Percentiles rank a stretch among this genome's conserved stretches.
These are phyloP conservation scores for Sus scrofa DNA, from an alignment of 2,113 vertebrate genomes.

Conservation along the genomic window T2T-Sscrofa CM000813.6:68190501-68191000, in stretches of 20 bases:
- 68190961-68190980: not conserved
- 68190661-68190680: not conserved
- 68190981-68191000: rapidly evolving
- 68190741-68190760: not conserved
- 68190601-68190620: not conserved
- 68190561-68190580: too few relatives aligned
- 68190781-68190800: not conserved
- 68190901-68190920: not conserved
- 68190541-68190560: not conserved
- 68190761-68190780: not conserved
- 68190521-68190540: not conserved
- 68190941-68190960: not conserved
- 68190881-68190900: not conserved
- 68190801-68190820: not conserved
- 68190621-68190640: not conserved
- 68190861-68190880: not conserved
- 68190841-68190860: rapidly evolving
- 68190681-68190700: not conserved
- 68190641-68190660: not conserved
- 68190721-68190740: not conserved
- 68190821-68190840: not conserved
- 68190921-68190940: not conserved
- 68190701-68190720: not conserved
- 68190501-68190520: not conserved
- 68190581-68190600: too few relatives aligned